These are phyloP conservation scores for Andricus quercusramuli DNA, from an alignment of 2,888 invertebrate genomes.

Conservation along the genomic window DNA sequence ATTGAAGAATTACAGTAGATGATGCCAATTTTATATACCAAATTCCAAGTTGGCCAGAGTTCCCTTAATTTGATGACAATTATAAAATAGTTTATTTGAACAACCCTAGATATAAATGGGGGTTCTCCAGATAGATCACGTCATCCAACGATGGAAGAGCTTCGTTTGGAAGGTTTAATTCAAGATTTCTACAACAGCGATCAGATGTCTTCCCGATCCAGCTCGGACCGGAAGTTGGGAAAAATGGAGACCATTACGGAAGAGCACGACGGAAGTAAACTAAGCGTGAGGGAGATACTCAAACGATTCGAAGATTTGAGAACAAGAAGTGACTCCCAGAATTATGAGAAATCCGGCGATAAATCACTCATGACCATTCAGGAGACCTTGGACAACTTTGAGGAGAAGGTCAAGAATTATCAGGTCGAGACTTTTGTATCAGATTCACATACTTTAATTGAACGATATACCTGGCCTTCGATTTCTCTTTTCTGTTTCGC, in stretches of 20 bases:
- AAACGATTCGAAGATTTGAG: conserved; percentile 89
- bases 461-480: conserved; percentile 21
- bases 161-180: conserved; percentile 69
- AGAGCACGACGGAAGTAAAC: conserved; percentile 87
- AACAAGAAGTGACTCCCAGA: conserved; percentile 63
- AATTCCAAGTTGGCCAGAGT: conserved; percentile 21
- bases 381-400: conserved; percentile 77
- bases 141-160: conserved; percentile 62
- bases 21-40: neutral
- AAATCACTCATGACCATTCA: conserved; percentile 77
- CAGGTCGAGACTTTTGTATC: conserved; percentile 65
- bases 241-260: conserved; percentile 91
- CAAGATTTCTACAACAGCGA: conserved; percentile 73
- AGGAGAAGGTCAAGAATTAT: conserved; percentile 78
- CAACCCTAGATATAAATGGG: conserved; percentile 17
- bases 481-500: conserved; percentile 42
- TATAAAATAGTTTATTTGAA: neutral
- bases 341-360: conserved; percentile 71
- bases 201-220: conserved; percentile 59
- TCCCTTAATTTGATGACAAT: neutral
- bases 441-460: conserved; percentile 33
- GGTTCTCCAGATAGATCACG: conserved; percentile 47
- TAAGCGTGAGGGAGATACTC: conserved; percentile 90
- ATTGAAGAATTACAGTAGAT: neutral
- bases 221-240: conserved; percentile 67